Conservation (phyloP, 2,113 vertebrate species). For the Strigops habroptila region DNA sequence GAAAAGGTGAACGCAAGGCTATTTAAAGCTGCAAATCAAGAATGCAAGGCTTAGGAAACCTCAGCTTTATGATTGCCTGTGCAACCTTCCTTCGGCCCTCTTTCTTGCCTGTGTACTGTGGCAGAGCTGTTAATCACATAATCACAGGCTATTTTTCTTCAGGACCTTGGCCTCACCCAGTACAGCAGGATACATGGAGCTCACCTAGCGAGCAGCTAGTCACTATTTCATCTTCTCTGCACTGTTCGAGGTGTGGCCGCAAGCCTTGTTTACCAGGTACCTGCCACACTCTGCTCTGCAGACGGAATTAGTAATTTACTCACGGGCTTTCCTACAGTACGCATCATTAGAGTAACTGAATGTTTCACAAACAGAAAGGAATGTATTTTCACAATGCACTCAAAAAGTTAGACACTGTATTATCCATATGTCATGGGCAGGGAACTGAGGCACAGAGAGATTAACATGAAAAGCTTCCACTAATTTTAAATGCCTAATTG, state of each 20-base stretch:
- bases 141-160: not conserved
- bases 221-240: not conserved
- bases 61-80: not conserved
- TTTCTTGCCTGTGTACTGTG: not conserved
- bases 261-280: not conserved
- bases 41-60: not conserved
- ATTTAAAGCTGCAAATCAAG: not conserved
- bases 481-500: not conserved
- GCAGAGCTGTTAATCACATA: constrained; percentile 14
- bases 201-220: not conserved
- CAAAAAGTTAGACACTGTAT: not conserved
- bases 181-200: not conserved
- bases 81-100: not conserved
- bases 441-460: not conserved
- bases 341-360: not conserved
- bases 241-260: not conserved
- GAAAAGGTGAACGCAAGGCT: not conserved
- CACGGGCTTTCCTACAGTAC: not conserved
- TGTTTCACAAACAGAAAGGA: constrained; percentile 27
- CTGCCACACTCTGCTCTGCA: not conserved
- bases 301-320: not conserved
- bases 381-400: constrained; percentile 17
- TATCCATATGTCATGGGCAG: not conserved
- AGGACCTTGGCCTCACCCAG: constrained; percentile 13
- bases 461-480: not conserved